Evolutionary conservation across 2,113 vertebrate genomes (phyloP).

Genomic region (Platysternon megacephalum): DNA sequence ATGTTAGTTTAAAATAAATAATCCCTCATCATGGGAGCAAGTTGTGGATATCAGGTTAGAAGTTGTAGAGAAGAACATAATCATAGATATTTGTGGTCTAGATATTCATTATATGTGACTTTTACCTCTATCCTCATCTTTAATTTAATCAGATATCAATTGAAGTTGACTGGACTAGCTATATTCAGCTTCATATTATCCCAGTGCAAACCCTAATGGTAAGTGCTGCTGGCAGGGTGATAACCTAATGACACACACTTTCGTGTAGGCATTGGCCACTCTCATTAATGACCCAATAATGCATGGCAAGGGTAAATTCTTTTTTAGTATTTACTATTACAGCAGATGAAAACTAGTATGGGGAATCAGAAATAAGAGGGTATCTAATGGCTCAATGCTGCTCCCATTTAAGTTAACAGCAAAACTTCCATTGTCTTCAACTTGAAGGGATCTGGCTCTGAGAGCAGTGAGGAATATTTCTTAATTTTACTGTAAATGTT

Average conservation of each 20-base stretch:
- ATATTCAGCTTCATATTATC: background rate
- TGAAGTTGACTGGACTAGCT: background rate
- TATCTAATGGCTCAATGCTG: background rate
- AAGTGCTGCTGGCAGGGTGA: background rate
- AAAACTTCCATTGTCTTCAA: background rate
- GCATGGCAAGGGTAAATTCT: background rate
- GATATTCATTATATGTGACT: background rate
- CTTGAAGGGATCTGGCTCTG: background rate
- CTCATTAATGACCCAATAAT: background rate
- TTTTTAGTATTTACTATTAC: background rate
- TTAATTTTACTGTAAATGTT: background rate
- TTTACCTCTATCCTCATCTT: background rate
- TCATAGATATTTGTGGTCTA: background rate
- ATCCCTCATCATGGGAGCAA: background rate
- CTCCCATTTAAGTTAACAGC: background rate
- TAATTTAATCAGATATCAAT: background rate
- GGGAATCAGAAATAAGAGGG: background rate
- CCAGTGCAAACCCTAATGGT: background rate
- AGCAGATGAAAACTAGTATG: background rate
- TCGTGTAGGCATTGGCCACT: background rate
- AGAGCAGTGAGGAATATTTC: background rate
- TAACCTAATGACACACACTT: background rate
- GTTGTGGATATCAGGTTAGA: background rate
- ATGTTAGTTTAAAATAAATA: too few relatives aligned
- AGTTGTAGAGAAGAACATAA: background rate